A percentile compares a stretch with the other conserved stretches of the same genome.
phyloP scores from a whole-genome alignment of 2,888 invertebrate species.

The Cactoblastis cactorum region DNA sequence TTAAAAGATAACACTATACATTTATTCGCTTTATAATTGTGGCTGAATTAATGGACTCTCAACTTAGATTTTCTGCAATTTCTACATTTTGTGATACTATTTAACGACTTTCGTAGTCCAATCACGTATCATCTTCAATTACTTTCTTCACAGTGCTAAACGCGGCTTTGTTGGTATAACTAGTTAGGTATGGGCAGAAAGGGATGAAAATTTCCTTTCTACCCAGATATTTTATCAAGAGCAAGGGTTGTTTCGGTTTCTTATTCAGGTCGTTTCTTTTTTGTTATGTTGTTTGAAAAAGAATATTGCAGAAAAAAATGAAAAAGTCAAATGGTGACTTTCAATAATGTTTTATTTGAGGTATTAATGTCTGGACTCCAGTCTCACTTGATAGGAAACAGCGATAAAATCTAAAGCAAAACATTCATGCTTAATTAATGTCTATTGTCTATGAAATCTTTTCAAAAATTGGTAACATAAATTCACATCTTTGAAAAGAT shows the following conservation, averaged over 20 bases:
- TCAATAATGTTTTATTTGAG: too few relatives aligned
- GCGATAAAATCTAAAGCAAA: too few relatives aligned
- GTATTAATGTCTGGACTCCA: too few relatives aligned
- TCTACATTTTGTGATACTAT: not conserved
- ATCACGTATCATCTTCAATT: slow-evolving; percentile 54
- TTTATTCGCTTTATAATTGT: too few relatives aligned
- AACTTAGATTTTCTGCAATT: not conserved
- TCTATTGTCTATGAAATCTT: too few relatives aligned
- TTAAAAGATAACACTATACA: too few relatives aligned
- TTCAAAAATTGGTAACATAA: too few relatives aligned
- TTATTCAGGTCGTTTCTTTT: not conserved
- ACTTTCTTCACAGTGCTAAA: slow-evolving; percentile 43
- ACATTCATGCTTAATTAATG: too few relatives aligned
- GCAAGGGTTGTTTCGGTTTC: slow-evolving; percentile 4
- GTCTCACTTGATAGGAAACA: too few relatives aligned
- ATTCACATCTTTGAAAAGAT: too few relatives aligned
- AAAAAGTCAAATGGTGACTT: too few relatives aligned
- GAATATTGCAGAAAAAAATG: not conserved
- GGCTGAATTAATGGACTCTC: too few relatives aligned
- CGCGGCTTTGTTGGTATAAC: slow-evolving; percentile 32
- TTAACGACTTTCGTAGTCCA: slow-evolving; percentile 29
- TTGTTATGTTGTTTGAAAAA: not conserved
- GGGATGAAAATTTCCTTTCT: slow-evolving; percentile 9
- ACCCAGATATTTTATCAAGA: slow-evolving; percentile 7
- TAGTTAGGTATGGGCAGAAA: slow-evolving; percentile 23